Percentiles rank a stretch among this genome's conserved stretches.
phyloP scores from a whole-genome alignment of 2,113 vertebrate genomes.

The Okapia johnstoni region DNA sequence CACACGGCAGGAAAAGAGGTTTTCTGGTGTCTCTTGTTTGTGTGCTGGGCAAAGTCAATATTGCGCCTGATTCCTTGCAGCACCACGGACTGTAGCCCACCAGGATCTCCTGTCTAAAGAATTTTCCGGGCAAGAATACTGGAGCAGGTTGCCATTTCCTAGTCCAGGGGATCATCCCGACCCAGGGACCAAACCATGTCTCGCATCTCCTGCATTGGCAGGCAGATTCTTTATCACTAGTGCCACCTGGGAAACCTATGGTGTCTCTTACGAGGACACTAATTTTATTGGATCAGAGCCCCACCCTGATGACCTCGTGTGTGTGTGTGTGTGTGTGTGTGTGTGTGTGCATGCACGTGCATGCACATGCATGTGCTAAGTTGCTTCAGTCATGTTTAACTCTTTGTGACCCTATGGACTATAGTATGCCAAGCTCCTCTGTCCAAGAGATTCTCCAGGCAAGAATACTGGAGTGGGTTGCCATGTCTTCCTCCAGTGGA shows the following conservation, averaged over 20 bases:
- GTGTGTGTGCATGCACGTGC: accelerated
- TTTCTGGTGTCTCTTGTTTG: background rate
- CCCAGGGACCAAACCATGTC: background rate
- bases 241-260: background rate
- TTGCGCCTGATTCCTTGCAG: background rate
- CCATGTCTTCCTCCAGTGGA: background rate
- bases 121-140: background rate
- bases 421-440: background rate
- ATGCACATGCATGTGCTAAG: accelerated
- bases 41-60: background rate
- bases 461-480: background rate
- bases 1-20: background rate
- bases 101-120: background rate
- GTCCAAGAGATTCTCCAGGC: background rate
- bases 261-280: background rate
- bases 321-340: background rate
- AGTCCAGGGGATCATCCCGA: background rate
- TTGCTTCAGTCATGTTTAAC: background rate
- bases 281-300: background rate
- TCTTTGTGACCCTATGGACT: background rate
- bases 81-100: background rate
- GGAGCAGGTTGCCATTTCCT: background rate
- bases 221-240: background rate
- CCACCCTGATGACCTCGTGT: background rate
- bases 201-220: background rate